phyloP scores from a whole-genome alignment of 2,888 invertebrate genomes.

The Colostygia pectinataria region DNA sequence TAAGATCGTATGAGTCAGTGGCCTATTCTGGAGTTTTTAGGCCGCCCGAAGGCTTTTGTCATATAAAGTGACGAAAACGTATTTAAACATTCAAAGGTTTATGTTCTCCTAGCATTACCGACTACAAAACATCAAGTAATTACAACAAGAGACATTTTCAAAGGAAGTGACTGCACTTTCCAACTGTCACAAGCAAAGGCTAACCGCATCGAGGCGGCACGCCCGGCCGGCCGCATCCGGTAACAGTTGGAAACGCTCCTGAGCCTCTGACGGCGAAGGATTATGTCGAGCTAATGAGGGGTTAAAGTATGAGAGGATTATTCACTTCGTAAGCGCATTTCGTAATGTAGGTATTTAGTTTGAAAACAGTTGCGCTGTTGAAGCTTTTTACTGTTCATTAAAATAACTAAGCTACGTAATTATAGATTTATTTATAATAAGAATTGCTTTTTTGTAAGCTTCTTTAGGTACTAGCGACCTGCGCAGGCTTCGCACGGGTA shows the following conservation, averaged over 20 bases:
- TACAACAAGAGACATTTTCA: neutral
- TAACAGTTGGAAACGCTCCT: conserved; percentile 28
- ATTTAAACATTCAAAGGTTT: neutral
- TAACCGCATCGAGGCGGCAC: conserved; percentile 18
- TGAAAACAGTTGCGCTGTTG: neutral
- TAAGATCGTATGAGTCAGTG: too few relatives aligned
- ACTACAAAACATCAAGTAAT: conserved; percentile 5
- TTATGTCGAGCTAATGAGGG: conserved; percentile 34
- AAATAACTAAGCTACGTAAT: too few relatives aligned
- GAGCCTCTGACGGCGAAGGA: conserved; percentile 24
- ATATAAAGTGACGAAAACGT: neutral
- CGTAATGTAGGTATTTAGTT: neutral
- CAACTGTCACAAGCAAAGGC: conserved; percentile 15
- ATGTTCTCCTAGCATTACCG: neutral
- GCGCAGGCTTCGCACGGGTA: too few relatives aligned
- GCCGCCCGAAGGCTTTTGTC: too few relatives aligned
- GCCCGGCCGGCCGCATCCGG: conserved; percentile 26
- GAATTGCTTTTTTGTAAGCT: too few relatives aligned
- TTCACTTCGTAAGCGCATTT: conserved; percentile 3
- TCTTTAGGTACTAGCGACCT: too few relatives aligned
- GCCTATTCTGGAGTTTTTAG: too few relatives aligned
- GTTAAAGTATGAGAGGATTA: conserved; percentile 2
- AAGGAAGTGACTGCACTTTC: conserved; percentile 2
- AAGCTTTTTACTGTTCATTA: too few relatives aligned
- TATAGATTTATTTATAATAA: too few relatives aligned